Evolutionary conservation across 2,113 vertebrate species (phyloP).

Genomic region (Eclectus roratus): DNA sequence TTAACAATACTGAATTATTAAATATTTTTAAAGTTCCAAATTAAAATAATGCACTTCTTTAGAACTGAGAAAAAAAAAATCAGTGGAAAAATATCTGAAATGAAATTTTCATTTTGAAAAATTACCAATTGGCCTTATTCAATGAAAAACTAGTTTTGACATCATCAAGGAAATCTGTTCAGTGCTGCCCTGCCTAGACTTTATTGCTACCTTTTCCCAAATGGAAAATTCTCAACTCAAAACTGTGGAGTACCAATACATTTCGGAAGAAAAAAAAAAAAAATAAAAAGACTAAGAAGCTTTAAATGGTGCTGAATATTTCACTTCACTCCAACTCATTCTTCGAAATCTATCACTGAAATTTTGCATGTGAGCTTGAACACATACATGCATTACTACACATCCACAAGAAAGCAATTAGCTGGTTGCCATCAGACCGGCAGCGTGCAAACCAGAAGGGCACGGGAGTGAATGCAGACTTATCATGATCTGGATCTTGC

Average conservation of each 20-base stretch:
- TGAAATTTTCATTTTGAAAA: not conserved
- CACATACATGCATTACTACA: too few species aligned
- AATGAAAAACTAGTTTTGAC: not conserved
- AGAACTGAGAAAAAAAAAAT: not conserved
- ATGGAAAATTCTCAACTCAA: not conserved
- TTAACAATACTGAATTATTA: not conserved
- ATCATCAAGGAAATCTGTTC: not conserved
- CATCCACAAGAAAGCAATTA: not conserved
- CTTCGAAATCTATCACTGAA: not conserved
- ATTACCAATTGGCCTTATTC: not conserved
- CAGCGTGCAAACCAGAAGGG: not conserved
- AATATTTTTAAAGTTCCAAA: not conserved
- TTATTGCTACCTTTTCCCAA: not conserved
- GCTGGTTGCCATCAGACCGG: not conserved
- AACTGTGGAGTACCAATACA: accelerated
- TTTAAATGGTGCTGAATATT: not conserved
- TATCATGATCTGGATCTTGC: not conserved
- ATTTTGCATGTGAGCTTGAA: not conserved
- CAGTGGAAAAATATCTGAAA: not conserved
- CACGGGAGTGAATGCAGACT: accelerated
- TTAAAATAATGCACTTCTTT: not conserved
- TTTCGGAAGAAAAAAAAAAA: not conserved
- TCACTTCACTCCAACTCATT: not conserved
- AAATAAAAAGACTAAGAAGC: not conserved
- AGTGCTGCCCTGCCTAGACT: not conserved